Evolutionary conservation across 2,888 invertebrate genomes (phyloP), one percentile per base, ranked within the genome.

Genomic region (Tinea pellionella): DNA sequence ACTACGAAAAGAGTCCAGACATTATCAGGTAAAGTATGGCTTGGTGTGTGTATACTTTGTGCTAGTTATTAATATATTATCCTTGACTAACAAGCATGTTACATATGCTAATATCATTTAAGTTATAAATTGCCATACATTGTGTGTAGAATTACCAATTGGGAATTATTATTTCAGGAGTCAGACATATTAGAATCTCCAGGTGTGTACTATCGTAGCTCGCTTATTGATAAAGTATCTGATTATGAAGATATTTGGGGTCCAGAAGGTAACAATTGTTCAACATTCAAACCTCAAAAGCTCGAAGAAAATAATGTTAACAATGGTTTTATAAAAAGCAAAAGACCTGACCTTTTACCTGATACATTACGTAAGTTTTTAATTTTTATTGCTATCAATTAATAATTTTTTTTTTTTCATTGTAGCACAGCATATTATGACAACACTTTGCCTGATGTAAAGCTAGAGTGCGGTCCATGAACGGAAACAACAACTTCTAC

Each of bases 201-300:
- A 32, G 92, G 92, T 63, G 89, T 92, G 59, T 96, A 96, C 72
- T 96, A 94, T 73, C 89, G 94, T 67, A 96, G 96, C 77, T 94
- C 94, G 0, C 89, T 97, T 32, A 93, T 94, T 63, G 97, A 97
- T 74, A 97, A 97, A 85, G 93, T 95, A 55, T 96, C 96, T 68
- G 97, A 97, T 79, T 97, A 97, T 73, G 97, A 97, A 83, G 97
- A 97, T 74, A 93, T 97, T 67, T 97, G 97, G 97, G 91, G 93
- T 63, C 91, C 92, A 60, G 91, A 91, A 71, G 75, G 77, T 63
- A 86, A 85, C 64, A 80, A 75, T 63, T 84, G 87, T 65, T 80
- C 88, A 41, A 82, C 86, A 18, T 88, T 88, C 63, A 82, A 87
- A 67, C 83, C 89, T 65, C 68, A 80, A 67, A 80, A 79, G 68